These are phyloP conservation scores for Leucosticte australis DNA, from an alignment of 2,113 vertebrate species.

Conservation along the genomic window DNA sequence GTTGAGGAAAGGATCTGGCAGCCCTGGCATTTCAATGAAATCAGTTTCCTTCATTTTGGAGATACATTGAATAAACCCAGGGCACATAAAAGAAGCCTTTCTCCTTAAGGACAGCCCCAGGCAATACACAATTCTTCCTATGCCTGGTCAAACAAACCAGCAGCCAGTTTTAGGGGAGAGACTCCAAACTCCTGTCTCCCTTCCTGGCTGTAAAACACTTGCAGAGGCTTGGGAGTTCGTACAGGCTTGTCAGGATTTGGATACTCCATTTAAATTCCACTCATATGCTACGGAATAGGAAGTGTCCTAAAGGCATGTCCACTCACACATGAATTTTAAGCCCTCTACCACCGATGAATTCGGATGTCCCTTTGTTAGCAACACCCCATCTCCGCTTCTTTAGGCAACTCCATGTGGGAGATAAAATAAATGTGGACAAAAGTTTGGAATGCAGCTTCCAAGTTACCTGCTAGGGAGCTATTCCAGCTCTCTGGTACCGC, in stretches of 20 bases:
- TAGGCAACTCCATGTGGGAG: not conserved
- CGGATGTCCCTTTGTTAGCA: not conserved
- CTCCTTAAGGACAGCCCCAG: not conserved
- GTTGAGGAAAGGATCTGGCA: not conserved
- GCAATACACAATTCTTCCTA: not conserved
- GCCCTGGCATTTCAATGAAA: not conserved
- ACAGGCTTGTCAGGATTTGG: not conserved
- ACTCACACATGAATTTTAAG: not conserved
- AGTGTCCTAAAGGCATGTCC: not conserved
- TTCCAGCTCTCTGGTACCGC: not conserved
- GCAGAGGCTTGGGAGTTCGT: not conserved
- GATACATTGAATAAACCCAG: not conserved
- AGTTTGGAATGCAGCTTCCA: not conserved
- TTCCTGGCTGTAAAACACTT: not conserved
- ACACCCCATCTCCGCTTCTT: not conserved
- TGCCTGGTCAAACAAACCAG: not conserved
- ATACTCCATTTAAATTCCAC: not conserved
- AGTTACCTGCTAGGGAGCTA: not conserved
- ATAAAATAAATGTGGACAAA: not conserved
- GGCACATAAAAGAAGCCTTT: not conserved
- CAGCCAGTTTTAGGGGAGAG: not conserved
- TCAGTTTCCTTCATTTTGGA: not conserved
- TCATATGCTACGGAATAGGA: not conserved
- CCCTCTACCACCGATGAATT: not conserved
- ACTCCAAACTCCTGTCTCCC: no score